These are phyloP conservation scores for Pithys albifrons DNA, from an alignment of 2,113 vertebrate species.

Conservation along the genomic window DNA sequence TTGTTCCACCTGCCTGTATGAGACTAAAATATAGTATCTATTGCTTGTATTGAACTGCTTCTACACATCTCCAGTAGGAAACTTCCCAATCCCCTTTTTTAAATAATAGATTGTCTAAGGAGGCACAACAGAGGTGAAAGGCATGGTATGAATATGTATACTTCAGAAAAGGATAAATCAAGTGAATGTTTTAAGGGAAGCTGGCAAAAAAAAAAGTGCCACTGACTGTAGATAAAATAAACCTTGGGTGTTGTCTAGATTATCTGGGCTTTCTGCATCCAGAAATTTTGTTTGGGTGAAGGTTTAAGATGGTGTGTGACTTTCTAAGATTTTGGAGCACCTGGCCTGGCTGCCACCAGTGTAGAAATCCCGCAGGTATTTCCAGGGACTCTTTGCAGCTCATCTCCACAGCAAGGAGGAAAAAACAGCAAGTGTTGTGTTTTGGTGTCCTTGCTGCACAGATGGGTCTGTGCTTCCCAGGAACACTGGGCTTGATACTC, in stretches of 20 bases:
- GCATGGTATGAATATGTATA: background rate
- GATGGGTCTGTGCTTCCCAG: background rate
- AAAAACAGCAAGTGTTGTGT: background rate
- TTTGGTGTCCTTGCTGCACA: background rate
- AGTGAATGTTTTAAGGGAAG: background rate
- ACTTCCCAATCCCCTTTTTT: background rate
- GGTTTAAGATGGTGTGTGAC: background rate
- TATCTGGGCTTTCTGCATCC: background rate
- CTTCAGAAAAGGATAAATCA: background rate
- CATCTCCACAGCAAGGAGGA: background rate
- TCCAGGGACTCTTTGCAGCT: background rate
- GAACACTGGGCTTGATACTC: background rate
- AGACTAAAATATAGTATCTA: constrained; percentile 2
- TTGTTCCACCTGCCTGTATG: constrained; percentile 1
- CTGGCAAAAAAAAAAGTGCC: background rate
- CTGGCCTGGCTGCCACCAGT: background rate
- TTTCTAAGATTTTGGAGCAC: background rate
- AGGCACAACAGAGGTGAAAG: background rate
- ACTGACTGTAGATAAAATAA: background rate
- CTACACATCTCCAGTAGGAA: background rate
- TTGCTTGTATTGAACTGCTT: background rate
- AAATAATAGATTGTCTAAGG: background rate
- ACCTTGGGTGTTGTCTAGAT: background rate
- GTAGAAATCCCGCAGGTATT: background rate
- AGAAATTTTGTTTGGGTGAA: background rate